phyloP scores from a whole-genome alignment of 2,797 vertebrate species.

The Gallinago solitaria region DNA sequence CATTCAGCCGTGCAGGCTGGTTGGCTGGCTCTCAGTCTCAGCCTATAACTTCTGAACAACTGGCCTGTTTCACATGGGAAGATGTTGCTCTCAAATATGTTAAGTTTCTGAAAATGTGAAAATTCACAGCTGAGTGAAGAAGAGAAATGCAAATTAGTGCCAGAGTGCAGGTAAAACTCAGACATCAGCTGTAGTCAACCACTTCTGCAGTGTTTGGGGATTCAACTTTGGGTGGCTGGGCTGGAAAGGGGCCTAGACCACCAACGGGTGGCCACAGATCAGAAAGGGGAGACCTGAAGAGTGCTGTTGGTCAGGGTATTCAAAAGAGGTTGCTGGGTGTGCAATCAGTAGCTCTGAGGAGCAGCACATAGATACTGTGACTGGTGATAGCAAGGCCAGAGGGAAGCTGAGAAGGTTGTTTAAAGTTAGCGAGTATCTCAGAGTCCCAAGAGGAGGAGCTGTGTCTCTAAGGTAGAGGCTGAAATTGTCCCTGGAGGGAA shows the following conservation, averaged over 20 bases:
- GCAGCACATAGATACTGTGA: not conserved
- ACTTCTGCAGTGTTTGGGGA: not conserved
- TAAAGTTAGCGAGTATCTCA: not conserved
- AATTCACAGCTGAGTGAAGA: not conserved
- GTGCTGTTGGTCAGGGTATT: not conserved
- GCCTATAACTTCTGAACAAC: not conserved
- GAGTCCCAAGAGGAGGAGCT: not conserved
- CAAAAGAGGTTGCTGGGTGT: not conserved
- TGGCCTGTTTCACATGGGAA: not conserved
- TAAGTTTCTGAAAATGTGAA: not conserved
- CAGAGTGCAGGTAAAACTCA: not conserved
- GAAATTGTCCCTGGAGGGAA: not conserved
- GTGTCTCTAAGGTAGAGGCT: not conserved
- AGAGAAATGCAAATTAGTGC: not conserved
- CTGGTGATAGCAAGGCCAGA: not conserved
- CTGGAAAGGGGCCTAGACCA: not conserved
- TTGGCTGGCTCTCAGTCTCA: not conserved
- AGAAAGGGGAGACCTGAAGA: not conserved
- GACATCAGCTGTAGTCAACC: not conserved
- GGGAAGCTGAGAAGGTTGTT: not conserved
- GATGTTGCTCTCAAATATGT: not conserved
- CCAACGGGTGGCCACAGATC: not conserved
- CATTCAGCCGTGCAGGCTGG: not conserved
- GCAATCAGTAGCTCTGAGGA: not conserved
- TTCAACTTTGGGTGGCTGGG: not conserved